A percentile compares a stretch with the other conserved stretches of the same genome.
These are phyloP conservation scores for Sinocyclocheilus grahami DNA, from an alignment of 2,113 vertebrate genomes.

Conservation along the genomic window DNA sequence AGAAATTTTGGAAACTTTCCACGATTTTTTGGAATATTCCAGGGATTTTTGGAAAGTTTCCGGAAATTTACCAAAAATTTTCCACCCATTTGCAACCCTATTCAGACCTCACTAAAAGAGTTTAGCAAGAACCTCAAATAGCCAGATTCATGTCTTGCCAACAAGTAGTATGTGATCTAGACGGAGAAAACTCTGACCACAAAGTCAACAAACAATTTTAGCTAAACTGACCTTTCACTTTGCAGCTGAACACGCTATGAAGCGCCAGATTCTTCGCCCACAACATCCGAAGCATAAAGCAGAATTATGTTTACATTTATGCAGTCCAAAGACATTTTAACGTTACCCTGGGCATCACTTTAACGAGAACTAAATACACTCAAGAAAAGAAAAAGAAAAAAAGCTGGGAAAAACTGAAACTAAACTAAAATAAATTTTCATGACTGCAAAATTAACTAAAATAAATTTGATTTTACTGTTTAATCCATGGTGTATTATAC, in stretches of 20 bases:
- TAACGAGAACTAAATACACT: background rate
- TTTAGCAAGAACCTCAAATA: background rate
- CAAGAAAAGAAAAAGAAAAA: no score
- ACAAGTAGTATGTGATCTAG: background rate
- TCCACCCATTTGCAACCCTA: no score
- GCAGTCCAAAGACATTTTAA: background rate
- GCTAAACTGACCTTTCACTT: background rate
- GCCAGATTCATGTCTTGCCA: background rate
- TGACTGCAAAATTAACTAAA: background rate
- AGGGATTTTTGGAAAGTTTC: no score
- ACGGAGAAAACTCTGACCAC: background rate
- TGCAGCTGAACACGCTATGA: background rate
- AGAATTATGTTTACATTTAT: background rate
- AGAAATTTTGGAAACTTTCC: no score
- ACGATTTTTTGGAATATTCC: no score
- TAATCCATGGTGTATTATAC: background rate
- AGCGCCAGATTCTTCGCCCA: background rate
- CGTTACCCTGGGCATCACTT: background rate
- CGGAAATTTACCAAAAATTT: no score
- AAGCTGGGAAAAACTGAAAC: no score
- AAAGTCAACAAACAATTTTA: background rate
- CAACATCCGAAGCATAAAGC: background rate
- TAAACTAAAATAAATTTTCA: background rate
- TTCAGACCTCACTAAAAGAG: background rate
- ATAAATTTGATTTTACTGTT: background rate